Evolutionary conservation across 2,113 vertebrate genomes (phyloP).

Genomic region (Podarcis muralis): DNA sequence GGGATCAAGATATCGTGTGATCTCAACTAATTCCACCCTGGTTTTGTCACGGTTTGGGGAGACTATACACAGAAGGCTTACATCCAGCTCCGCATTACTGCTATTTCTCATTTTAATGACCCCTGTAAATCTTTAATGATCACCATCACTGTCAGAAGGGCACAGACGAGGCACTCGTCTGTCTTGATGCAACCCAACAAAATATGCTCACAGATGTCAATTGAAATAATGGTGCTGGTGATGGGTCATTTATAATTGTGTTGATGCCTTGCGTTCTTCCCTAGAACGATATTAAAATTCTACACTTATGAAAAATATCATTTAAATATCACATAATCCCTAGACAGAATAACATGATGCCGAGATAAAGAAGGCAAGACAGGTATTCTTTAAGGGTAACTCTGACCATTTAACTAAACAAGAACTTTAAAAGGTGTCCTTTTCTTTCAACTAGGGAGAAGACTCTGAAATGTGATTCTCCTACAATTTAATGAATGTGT

Average conservation of each 20-base stretch:
- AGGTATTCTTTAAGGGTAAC: slow-evolving; percentile 34
- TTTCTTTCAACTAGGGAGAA: slow-evolving; percentile 42
- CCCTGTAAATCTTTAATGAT: slow-evolving; percentile 67
- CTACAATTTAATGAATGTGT: slow-evolving; percentile 48
- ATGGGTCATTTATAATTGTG: slow-evolving; percentile 56
- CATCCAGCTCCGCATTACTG: slow-evolving; percentile 51
- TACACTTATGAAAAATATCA: slow-evolving; percentile 18
- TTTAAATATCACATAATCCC: slow-evolving; percentile 29
- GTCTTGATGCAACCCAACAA: slow-evolving; percentile 49
- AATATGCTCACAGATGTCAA: slow-evolving; percentile 50
- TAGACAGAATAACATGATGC: slow-evolving; percentile 25
- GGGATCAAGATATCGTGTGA: background rate
- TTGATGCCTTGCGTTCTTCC: slow-evolving; percentile 14
- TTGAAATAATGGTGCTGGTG: slow-evolving; percentile 59
- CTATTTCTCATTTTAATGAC: slow-evolving; percentile 70
- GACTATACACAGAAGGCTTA: slow-evolving; percentile 42
- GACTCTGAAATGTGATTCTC: slow-evolving; percentile 46
- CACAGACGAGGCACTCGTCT: slow-evolving; percentile 45
- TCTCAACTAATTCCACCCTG: background rate
- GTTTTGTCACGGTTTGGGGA: slow-evolving; percentile 32
- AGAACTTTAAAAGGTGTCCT: background rate
- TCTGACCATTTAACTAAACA: slow-evolving; percentile 36
- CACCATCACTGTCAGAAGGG: slow-evolving; percentile 57
- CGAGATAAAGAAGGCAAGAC: slow-evolving; percentile 26
- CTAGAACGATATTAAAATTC: slow-evolving; percentile 38